Conservation (phyloP, 35 echinoderm and acorn worm genomes). For the Amphiura filiformis region DNA sequence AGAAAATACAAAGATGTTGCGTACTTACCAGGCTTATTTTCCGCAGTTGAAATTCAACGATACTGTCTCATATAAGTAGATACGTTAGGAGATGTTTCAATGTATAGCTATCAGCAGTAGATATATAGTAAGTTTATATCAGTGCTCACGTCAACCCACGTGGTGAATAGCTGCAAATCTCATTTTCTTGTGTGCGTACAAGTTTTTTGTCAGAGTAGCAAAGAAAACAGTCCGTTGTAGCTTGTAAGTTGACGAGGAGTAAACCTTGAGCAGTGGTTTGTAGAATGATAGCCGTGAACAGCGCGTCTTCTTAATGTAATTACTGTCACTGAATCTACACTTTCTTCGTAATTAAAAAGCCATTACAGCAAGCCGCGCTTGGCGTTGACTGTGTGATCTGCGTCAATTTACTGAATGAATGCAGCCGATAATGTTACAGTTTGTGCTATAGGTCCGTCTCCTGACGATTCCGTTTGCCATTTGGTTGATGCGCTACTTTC, state of each 20-base stretch:
- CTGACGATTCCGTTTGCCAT: slow-evolving; percentile 23
- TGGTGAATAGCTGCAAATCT: too few species aligned
- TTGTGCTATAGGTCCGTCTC: slow-evolving; percentile 13
- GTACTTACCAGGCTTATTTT: too few species aligned
- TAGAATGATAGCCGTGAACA: not conserved
- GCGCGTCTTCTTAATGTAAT: slow-evolving; percentile 30
- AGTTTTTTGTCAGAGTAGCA: not conserved
- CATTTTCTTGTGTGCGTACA: too few species aligned
- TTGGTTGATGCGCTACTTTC: slow-evolving; percentile 31
- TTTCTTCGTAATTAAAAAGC: slow-evolving; percentile 49
- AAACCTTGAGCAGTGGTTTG: not conserved
- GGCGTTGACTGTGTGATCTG: slow-evolving; percentile 32
- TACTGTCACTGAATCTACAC: slow-evolving; percentile 37
- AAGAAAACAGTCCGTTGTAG: not conserved
- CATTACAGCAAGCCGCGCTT: slow-evolving; percentile 29
- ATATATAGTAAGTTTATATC: too few species aligned
- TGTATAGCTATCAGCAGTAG: too few species aligned
- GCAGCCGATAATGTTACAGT: slow-evolving; percentile 40
- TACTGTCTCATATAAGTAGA: too few species aligned
- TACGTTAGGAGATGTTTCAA: too few species aligned
- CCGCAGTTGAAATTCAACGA: too few species aligned
- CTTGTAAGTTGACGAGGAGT: not conserved
- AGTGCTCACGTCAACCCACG: too few species aligned
- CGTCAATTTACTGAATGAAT: slow-evolving; percentile 32
- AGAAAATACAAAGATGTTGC: too few species aligned